Conservation (phyloP, 2,113 vertebrate species). For the Pomatorhinus ruficollis region DNA sequence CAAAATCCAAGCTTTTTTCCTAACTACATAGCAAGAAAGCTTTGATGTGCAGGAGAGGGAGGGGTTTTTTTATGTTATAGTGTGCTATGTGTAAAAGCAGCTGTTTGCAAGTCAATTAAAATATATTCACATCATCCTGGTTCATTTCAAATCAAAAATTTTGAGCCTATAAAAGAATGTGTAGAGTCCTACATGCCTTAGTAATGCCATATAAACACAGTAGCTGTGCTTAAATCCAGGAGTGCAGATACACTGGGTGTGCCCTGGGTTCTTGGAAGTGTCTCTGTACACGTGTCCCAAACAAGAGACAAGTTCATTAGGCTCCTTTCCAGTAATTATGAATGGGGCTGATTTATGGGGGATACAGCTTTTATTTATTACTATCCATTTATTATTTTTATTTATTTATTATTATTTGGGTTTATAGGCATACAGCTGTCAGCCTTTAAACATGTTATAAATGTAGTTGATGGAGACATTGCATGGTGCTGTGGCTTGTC, state of each 20-base stretch:
- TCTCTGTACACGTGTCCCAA: neutral
- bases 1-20: neutral
- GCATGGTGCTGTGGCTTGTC: no score
- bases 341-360: neutral
- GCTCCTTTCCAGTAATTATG: neutral
- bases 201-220: neutral
- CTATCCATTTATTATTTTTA: no score
- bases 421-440: neutral
- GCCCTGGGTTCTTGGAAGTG: neutral
- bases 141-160: neutral
- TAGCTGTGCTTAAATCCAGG: neutral
- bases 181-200: neutral
- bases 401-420: no score
- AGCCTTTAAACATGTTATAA: neutral
- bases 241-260: neutral
- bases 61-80: fast-evolving
- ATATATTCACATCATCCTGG: neutral
- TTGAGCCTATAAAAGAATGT: neutral
- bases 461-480: neutral
- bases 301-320: neutral
- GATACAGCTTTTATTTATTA: neutral
- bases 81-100: neutral
- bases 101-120: neutral
- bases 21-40: neutral
- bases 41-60: neutral